phyloP scores from a whole-genome alignment of 1,140 invertebrate genomes.

The Zaprionus lachaisei region DNA sequence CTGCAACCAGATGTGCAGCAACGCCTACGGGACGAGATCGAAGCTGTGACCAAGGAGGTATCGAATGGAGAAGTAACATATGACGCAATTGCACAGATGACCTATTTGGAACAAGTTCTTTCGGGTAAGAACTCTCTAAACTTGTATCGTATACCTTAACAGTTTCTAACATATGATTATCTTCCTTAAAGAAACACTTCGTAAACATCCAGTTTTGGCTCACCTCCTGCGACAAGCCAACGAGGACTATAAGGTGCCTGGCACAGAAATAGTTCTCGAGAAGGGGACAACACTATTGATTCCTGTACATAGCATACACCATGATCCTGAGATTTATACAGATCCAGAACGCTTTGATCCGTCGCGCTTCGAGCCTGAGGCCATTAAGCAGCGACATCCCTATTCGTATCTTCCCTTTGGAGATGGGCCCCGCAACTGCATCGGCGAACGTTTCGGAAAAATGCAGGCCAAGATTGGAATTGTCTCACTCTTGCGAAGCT shows the following conservation, averaged over 20 bases:
- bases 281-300: conserved; percentile 86
- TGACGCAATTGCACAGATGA: conserved; percentile 75
- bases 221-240: conserved; percentile 83
- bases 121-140: conserved; percentile 63
- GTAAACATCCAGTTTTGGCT: conserved; percentile 85
- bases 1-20: conserved; percentile 84
- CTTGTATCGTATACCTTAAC: accelerated
- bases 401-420: conserved; percentile 89
- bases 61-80: conserved; percentile 68
- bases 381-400: conserved; percentile 83
- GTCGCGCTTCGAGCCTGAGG: conserved; percentile 86
- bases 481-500: conserved; percentile 84
- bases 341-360: conserved; percentile 87
- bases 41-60: conserved; percentile 42
- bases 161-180: not conserved
- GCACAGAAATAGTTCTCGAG: conserved; percentile 83
- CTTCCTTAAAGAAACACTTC: conserved; percentile 78
- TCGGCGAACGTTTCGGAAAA: conserved; percentile 86
- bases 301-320: conserved; percentile 87
- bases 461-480: conserved; percentile 86
- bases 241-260: conserved; percentile 85
- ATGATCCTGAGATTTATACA: conserved; percentile 85
- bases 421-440: conserved; percentile 89
- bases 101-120: conserved; percentile 75
- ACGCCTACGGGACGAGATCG: conserved; percentile 85